Evolutionary conservation across 2,797 vertebrate genomes (phyloP).

Genomic region (Geranospiza caerulescens): DNA sequence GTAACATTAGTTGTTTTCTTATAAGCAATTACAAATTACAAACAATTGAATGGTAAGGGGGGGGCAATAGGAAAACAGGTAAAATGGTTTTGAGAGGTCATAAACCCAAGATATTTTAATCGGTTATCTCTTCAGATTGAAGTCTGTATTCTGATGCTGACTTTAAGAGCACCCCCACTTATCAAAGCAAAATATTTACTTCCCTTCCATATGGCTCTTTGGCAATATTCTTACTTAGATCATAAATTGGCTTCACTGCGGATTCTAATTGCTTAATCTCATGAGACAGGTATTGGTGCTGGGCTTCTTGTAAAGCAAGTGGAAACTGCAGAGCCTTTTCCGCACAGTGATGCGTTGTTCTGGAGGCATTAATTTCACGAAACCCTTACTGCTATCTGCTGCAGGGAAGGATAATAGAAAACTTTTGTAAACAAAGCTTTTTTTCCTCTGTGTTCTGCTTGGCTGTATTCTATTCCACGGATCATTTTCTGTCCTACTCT

Average conservation of each 20-base stretch:
- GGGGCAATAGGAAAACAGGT: neutral
- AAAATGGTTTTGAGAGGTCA: neutral
- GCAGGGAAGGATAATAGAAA: neutral
- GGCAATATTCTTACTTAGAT: neutral
- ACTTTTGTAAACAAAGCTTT: neutral
- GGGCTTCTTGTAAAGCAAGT: neutral
- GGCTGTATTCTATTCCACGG: fast-evolving
- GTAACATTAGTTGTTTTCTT: neutral
- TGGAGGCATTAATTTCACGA: fast-evolving
- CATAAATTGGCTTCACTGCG: neutral
- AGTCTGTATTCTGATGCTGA: neutral
- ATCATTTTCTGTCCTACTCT: neutral
- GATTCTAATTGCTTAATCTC: neutral
- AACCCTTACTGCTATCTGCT: neutral
- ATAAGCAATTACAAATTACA: neutral
- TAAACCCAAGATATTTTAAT: neutral
- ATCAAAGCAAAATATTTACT: neutral
- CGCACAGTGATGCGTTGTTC: fast-evolving
- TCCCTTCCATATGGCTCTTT: conserved; percentile 21
- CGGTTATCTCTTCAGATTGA: neutral
- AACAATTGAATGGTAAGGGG: neutral
- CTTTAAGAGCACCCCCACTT: neutral
- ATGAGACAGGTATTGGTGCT: neutral
- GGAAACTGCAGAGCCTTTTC: neutral
- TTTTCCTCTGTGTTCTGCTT: neutral